Percentiles rank a stretch among this genome's conserved stretches.
These are phyloP conservation scores for Chiloscyllium punctatum DNA, from an alignment of 2,797 vertebrate genomes.

Conservation along the genomic window DNA sequence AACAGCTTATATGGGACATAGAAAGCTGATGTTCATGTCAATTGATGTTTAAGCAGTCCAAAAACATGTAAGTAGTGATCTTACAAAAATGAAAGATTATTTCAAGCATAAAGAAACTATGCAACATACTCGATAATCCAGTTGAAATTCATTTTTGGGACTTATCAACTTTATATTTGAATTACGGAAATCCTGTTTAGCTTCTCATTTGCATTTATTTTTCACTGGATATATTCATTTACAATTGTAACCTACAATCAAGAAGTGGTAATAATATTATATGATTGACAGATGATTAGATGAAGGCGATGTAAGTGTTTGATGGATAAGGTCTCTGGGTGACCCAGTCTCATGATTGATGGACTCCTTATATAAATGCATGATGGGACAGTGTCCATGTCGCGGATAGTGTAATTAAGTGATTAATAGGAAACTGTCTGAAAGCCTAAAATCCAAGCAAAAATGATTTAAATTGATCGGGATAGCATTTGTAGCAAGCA, in stretches of 20 bases:
- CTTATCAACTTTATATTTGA: neutral
- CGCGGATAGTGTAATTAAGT: neutral
- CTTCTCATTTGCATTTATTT: neutral
- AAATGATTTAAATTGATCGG: neutral
- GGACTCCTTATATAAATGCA: neutral
- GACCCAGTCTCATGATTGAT: neutral
- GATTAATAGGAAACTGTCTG: neutral
- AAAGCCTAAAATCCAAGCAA: conserved; percentile 6
- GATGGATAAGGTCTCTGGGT: neutral
- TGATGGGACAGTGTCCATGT: neutral
- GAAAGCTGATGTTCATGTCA: neutral
- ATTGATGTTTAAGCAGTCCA: neutral
- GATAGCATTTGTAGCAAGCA: neutral
- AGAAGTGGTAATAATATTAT: neutral
- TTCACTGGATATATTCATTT: neutral
- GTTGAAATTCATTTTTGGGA: neutral
- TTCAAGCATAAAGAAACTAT: neutral
- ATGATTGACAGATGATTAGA: neutral
- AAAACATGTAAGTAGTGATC: neutral
- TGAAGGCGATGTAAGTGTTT: neutral
- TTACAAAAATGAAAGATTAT: neutral
- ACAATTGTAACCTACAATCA: neutral
- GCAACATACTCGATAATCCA: neutral
- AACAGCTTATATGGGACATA: neutral
- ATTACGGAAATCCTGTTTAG: neutral